phyloP scores from a whole-genome alignment of 2,888 invertebrate genomes.

The Limulus polyphemus region DNA sequence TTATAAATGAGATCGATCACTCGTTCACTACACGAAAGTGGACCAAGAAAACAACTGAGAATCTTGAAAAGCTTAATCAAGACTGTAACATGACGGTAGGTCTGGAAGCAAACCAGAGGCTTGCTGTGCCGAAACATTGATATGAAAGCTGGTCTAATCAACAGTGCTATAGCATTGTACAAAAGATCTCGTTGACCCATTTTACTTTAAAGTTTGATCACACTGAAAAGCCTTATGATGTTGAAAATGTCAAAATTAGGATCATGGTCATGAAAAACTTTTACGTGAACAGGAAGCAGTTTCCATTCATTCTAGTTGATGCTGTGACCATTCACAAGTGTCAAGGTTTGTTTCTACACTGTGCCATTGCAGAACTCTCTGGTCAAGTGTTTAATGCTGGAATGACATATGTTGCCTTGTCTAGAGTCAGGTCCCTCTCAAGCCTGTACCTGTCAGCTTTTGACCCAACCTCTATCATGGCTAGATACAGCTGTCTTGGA shows the following conservation, averaged over 20 bases:
- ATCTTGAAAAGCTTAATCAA: not conserved
- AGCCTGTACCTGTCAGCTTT: slow-evolving; percentile 2
- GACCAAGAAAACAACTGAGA: not conserved
- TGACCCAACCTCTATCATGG: not conserved
- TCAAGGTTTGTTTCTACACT: slow-evolving; percentile 4
- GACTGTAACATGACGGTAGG: slow-evolving; percentile 3
- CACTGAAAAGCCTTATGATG: not conserved
- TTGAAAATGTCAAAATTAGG: slow-evolving; percentile 5
- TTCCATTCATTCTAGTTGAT: slow-evolving; percentile 3
- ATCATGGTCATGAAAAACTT: slow-evolving; percentile 1
- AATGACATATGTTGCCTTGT: slow-evolving; percentile 2
- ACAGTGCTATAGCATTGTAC: slow-evolving; percentile 1
- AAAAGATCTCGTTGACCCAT: not conserved
- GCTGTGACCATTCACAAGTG: slow-evolving; percentile 8
- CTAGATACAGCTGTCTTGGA: not conserved
- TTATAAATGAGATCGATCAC: not conserved
- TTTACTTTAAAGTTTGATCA: no score
- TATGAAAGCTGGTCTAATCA: slow-evolving; percentile 1
- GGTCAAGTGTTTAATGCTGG: not conserved
- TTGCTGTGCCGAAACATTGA: slow-evolving; percentile 5
- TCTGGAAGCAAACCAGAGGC: not conserved
- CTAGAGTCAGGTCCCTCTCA: slow-evolving; percentile 2
- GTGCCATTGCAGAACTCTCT: slow-evolving; percentile 2
- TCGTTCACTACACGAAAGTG: not conserved
- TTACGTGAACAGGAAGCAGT: slow-evolving; percentile 5